Base-by-base conservation (phyloP, 2,113 vertebrate genomes). In the Scomber japonicus region DNA sequence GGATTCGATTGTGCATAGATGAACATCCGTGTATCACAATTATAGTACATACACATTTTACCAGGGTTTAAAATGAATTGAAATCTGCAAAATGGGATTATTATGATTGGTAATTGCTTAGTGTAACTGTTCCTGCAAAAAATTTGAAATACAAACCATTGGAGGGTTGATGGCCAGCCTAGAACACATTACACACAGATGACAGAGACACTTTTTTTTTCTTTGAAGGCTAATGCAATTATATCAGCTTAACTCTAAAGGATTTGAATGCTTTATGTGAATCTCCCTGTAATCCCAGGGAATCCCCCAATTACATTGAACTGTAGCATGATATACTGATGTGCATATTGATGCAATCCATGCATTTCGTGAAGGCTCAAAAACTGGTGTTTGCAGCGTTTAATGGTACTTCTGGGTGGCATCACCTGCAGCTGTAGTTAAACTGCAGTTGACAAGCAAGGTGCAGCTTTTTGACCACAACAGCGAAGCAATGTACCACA, bases 381-480 rank as follows among this genome's bases (percentile, higher is more conserved):
- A 11, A 71, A 57, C 9, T 16, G n/a, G 17, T 13, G 44, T 2
- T 14, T 21, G 49, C 46, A 27, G 66, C 45, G 5, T 68, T 16
- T 19, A 3, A 40, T 10, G 4, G 1, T 54, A 53, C 19, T 15
- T 49, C 0, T 53, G 9, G 3, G 8, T 71, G 24, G 11, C 48
- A 44, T 40, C 35, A 9, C 16, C 64, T 13, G 13, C 59, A 50
- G 31, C 57, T 48, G 65, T 9, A 45, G 27, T n/a, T 15, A n/a
- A 9, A 11, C 65, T 55, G 51, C 30, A 16, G 56, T 30, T 59
- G 68, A 11, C 61, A 65, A 78, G 17, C 7, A 70, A 69, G 69
- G 62, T 11, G 67, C 72, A 78, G 71, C 78, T 82, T 21, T 80
- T 46, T 56, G 31, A 49, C 78, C 80, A 81, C 71, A 44, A 68